Percentiles rank a stretch among this genome's conserved stretches.
Evolutionary conservation across 2,888 invertebrate genomes (phyloP).

Genomic region (Heliothis peltigera): DNA sequence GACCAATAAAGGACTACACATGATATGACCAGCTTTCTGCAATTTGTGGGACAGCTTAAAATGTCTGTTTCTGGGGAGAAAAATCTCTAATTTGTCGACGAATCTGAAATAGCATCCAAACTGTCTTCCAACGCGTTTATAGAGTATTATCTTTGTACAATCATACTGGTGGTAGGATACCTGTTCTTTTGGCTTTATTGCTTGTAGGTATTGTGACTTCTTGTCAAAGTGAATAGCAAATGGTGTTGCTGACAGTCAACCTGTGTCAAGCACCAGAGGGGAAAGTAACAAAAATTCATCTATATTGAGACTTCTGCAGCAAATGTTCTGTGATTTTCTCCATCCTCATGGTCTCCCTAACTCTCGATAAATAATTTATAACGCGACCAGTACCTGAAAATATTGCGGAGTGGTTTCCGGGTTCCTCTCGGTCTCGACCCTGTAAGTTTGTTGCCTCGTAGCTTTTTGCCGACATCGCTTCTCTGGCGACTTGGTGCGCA

Average conservation of each 20-base stretch:
- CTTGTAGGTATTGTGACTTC: too few species aligned
- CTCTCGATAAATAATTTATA: conserved; percentile 61
- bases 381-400: conserved; percentile 78
- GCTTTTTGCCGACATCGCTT: conserved; percentile 67
- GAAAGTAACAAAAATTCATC: not conserved
- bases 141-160: too few species aligned
- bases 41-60: not conserved
- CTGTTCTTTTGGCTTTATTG: too few species aligned
- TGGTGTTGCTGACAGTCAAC: not conserved
- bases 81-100: not conserved
- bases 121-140: too few species aligned
- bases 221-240: not conserved
- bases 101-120: too few species aligned
- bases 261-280: too few species aligned
- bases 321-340: conserved; percentile 11
- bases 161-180: too few species aligned
- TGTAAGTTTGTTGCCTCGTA: conserved; percentile 63
- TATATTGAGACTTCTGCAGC: not conserved
- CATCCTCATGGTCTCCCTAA: conserved; percentile 49
- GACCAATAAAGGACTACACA: conserved; percentile 61
- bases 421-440: conserved; percentile 71
- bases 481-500: conserved; percentile 71
- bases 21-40: conserved; percentile 34
- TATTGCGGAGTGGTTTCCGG: conserved; percentile 80
- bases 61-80: not conserved